A percentile compares a stretch with the other conserved stretches of the same genome.
These are phyloP conservation scores for Zaprionus camerounensis DNA, from an alignment of 1,140 invertebrate species.

Conservation along the genomic window DNA sequence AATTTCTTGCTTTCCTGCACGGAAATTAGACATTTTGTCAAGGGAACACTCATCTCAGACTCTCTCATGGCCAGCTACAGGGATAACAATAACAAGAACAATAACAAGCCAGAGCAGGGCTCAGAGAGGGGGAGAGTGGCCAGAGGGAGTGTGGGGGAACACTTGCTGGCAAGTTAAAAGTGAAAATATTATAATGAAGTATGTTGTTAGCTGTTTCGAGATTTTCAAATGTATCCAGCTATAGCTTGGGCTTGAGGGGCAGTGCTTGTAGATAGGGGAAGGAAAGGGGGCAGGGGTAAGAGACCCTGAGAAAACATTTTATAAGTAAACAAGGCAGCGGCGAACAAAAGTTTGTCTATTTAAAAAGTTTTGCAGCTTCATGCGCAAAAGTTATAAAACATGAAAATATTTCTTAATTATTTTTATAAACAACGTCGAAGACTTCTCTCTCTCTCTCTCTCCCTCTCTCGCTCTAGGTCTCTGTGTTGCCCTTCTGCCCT, in stretches of 20 bases:
- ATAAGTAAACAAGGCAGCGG: constrained; percentile 75
- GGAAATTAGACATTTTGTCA: constrained; percentile 84
- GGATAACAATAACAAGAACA: constrained; percentile 63
- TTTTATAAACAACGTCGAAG: constrained; percentile 73
- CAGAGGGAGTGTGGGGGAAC: constrained; percentile 21
- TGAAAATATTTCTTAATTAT: constrained; percentile 83
- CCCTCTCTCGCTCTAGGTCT: too few species aligned
- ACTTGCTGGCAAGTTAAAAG: constrained; percentile 71
- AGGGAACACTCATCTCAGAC: constrained; percentile 65
- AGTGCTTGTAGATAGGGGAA: not conserved
- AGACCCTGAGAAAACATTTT: constrained; percentile 57
- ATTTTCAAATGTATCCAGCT: constrained; percentile 80
- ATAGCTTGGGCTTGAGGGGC: constrained; percentile 33
- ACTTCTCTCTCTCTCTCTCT: not conserved
- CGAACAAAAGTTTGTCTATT: constrained; percentile 77
- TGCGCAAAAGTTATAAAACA: constrained; percentile 82
- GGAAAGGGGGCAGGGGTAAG: not conserved
- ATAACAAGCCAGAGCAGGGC: constrained; percentile 14
- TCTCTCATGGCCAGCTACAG: constrained; percentile 21
- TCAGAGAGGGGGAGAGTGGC: not conserved
- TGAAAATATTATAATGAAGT: constrained; percentile 83
- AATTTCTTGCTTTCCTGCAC: constrained; percentile 83
- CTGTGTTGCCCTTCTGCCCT: too few species aligned
- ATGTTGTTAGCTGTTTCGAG: constrained; percentile 81
- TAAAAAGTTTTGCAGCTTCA: constrained; percentile 75